phyloP scores from a whole-genome alignment of 2,797 vertebrate species.

The Typhlichthys subterraneus region DNA sequence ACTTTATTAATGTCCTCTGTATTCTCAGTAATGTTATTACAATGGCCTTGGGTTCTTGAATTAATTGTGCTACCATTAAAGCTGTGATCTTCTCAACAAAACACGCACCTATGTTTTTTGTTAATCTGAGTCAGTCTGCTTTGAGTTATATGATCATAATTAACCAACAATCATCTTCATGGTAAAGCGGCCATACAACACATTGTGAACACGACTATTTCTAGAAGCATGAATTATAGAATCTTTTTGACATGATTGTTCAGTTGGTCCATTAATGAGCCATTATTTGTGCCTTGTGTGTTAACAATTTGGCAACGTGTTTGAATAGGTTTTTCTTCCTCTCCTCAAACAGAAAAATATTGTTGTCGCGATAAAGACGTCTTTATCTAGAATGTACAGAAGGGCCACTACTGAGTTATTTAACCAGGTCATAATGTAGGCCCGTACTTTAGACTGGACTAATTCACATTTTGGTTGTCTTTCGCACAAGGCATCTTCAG shows the following conservation, averaged over 20 bases:
- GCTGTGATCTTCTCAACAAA: not conserved
- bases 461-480: no score
- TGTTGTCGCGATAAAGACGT: not conserved
- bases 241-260: not conserved
- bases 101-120: not conserved
- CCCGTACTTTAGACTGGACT: no score
- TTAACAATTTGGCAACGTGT: not conserved
- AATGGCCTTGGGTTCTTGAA: no score
- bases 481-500: no score
- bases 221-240: conserved; percentile 6
- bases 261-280: conserved; percentile 14
- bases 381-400: not conserved
- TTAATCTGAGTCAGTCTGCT: not conserved
- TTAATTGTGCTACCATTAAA: no score
- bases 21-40: no score
- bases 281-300: not conserved
- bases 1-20: no score
- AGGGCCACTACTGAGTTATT: not conserved
- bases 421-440: no score
- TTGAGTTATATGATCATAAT: no score
- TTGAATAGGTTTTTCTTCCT: not conserved
- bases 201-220: not conserved
- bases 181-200: not conserved
- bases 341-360: conserved; percentile 1
- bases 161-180: no score